A percentile compares a stretch with the other conserved stretches of the same genome.
Evolutionary conservation across 2,888 invertebrate species (phyloP).

Genomic region (Synergus umbraculus): DNA sequence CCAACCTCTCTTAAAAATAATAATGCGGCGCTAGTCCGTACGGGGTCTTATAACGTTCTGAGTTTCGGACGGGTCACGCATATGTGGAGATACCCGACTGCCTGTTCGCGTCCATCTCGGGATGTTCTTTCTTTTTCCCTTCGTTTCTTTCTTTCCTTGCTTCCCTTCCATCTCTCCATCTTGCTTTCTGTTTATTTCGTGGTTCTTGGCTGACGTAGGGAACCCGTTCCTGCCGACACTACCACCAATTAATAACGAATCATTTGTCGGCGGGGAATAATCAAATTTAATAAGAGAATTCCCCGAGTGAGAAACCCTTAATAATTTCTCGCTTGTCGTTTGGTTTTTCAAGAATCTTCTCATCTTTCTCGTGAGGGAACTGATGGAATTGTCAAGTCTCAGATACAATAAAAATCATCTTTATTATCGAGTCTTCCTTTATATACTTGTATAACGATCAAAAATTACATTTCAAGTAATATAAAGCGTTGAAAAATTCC

Average conservation of each 20-base stretch:
- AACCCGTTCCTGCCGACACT: conserved; percentile 43
- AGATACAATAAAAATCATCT: background rate
- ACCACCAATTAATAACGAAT: conserved; percentile 54
- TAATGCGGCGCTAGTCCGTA: conserved; percentile 63
- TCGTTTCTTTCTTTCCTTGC: conserved; percentile 12
- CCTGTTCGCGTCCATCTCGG: conserved; percentile 43
- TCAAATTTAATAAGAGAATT: conserved; percentile 54
- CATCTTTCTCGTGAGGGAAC: background rate
- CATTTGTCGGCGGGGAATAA: conserved; percentile 53
- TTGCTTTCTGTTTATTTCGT: conserved; percentile 43
- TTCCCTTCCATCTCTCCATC: conserved; percentile 33
- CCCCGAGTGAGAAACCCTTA: conserved; percentile 26
- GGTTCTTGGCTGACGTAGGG: conserved; percentile 26
- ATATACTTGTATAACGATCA: background rate
- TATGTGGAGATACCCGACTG: conserved; percentile 40
- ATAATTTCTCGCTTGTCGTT: conserved; percentile 36
- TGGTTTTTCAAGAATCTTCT: background rate
- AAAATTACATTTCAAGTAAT: background rate
- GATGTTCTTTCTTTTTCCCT: conserved; percentile 6
- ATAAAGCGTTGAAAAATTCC: too few species aligned
- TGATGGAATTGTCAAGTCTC: background rate
- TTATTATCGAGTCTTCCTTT: background rate
- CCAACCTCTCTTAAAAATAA: conserved; percentile 71
- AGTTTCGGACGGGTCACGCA: conserved; percentile 43
- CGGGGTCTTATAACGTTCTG: conserved; percentile 40